Evolutionary conservation across 2,797 vertebrate genomes (phyloP).

Genomic region (Silurus aristotelis): DNA sequence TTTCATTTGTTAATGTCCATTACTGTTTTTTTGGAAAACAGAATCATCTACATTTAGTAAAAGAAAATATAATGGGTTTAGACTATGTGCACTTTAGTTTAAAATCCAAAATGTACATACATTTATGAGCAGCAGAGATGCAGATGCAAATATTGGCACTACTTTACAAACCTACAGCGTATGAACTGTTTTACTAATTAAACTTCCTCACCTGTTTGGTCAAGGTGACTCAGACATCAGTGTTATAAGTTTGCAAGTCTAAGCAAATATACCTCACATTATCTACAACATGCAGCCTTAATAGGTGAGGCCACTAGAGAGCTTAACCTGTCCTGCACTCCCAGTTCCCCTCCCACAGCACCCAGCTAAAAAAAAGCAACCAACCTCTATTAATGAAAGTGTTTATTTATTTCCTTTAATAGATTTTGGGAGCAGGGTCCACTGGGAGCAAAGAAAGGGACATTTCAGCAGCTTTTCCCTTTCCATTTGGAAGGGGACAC

Average conservation of each 20-base stretch:
- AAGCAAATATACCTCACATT: constrained; percentile 46
- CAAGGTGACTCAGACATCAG: constrained; percentile 25
- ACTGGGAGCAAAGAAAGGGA: constrained; percentile 48
- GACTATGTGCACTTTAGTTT: neutral
- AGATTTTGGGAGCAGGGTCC: constrained; percentile 50
- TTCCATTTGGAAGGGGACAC: constrained; percentile 33
- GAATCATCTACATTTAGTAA: too few relatives aligned
- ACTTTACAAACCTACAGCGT: neutral
- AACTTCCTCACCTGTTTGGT: constrained; percentile 29
- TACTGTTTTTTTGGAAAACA: neutral
- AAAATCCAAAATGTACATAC: neutral
- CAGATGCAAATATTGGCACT: neutral
- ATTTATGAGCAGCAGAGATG: too few relatives aligned
- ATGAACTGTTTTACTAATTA: neutral
- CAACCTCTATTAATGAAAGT: constrained; percentile 55
- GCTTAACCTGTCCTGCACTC: constrained; percentile 35
- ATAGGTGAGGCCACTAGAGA: constrained; percentile 48
- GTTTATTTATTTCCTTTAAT: constrained; percentile 61
- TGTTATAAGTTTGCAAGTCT: constrained; percentile 26
- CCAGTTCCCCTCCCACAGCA: constrained; percentile 25
- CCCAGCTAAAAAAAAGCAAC: constrained; percentile 56
- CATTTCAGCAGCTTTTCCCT: constrained; percentile 54
- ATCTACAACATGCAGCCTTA: constrained; percentile 37
- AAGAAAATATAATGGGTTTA: neutral
- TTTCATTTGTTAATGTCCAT: too few relatives aligned